Conservation (phyloP, 2,113 vertebrate species). For the Thomomys bottae region DNA sequence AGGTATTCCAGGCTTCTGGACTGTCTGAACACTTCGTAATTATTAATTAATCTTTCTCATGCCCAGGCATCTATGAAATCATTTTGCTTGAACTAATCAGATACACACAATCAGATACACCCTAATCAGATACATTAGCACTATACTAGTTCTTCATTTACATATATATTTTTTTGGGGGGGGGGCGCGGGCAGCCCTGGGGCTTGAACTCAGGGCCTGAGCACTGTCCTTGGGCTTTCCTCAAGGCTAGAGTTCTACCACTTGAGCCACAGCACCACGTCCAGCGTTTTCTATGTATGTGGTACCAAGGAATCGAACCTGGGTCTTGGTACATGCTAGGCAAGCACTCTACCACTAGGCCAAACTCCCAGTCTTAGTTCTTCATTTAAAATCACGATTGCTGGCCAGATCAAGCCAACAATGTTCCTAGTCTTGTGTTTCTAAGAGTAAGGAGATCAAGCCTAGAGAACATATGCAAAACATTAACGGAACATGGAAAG, state of each 20-base stretch:
- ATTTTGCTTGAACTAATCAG: not conserved
- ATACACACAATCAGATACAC: not conserved
- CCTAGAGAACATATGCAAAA: conserved; percentile 40
- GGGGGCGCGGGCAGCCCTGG: no score
- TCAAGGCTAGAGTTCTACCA: no score
- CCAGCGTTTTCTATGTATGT: no score
- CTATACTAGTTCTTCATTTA: not conserved
- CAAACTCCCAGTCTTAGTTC: no score
- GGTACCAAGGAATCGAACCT: no score
- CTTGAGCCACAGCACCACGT: no score
- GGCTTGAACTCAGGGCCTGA: no score
- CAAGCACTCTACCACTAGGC: no score
- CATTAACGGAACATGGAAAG: conserved; percentile 23
- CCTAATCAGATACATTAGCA: not conserved
- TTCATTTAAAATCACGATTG: no score
- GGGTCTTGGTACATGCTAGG: no score
- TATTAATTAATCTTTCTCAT: not conserved
- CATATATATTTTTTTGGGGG: no score
- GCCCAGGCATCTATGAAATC: not conserved
- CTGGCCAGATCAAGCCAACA: not conserved
- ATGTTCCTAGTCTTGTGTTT: not conserved
- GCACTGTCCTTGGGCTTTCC: no score
- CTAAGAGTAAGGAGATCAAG: not conserved
- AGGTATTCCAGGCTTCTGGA: conserved; percentile 41
- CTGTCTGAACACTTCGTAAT: not conserved